Percentiles rank a stretch among this genome's conserved stretches.
Conservation (phyloP, 2,113 vertebrate genomes). For the Neofelis nebulosa region DNA sequence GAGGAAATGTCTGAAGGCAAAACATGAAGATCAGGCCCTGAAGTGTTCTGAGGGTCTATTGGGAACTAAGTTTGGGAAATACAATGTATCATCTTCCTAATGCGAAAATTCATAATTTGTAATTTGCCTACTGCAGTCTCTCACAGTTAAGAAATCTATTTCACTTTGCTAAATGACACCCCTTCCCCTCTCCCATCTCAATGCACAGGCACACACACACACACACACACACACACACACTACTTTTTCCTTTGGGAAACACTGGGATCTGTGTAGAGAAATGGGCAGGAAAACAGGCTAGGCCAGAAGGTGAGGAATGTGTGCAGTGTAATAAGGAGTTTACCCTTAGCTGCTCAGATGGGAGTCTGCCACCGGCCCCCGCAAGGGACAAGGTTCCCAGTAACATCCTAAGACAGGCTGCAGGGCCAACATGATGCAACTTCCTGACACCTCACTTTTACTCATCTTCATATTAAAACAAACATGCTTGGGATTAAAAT, state of each 20-base stretch:
- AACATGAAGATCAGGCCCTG: neutral
- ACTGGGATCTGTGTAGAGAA: neutral
- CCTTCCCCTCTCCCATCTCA: neutral
- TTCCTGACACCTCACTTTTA: neutral
- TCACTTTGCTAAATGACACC: neutral
- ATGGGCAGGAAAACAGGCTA: neutral
- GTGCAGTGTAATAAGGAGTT: neutral
- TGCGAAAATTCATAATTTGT: neutral
- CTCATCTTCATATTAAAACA: neutral
- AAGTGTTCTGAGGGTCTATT: neutral
- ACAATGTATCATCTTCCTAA: neutral
- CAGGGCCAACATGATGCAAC: neutral
- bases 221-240: neutral
- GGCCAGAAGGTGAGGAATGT: neutral
- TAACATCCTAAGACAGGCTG: neutral
- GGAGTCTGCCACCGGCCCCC: fast-evolving
- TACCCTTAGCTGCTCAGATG: neutral
- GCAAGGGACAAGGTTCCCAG: fast-evolving
- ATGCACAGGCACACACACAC: neutral
- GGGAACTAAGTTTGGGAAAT: neutral
- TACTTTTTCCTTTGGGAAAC: neutral
- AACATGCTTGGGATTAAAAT: neutral
- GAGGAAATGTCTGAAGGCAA: neutral
- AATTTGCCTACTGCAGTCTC: neutral
- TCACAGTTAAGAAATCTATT: neutral